Evolutionary conservation across 2,888 invertebrate genomes (phyloP).

Genomic region (Ephialtes manifestator): DNA sequence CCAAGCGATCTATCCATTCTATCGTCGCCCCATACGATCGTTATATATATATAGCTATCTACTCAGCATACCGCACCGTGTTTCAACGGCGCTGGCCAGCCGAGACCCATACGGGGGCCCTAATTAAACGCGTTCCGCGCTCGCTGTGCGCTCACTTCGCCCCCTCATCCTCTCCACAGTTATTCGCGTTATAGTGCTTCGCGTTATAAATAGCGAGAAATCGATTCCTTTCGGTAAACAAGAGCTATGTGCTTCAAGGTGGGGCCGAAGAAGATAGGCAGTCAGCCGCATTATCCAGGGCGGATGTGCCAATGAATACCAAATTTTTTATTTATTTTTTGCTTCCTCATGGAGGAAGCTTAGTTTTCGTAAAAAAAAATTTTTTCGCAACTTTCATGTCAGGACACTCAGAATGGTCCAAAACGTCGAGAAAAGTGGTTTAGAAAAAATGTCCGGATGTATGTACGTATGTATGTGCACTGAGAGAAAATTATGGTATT

Average conservation of each 20-base stretch:
- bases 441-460: no score
- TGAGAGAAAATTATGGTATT: no score
- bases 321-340: not conserved
- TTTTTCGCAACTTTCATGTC: no score
- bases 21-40: constrained; percentile 32
- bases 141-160: constrained; percentile 35
- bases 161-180: constrained; percentile 28
- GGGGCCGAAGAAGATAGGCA: constrained; percentile 39
- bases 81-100: constrained; percentile 42
- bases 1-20: constrained; percentile 9
- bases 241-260: constrained; percentile 60
- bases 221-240: constrained; percentile 75
- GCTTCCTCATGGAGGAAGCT: no score
- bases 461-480: no score
- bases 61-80: constrained; percentile 30
- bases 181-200: constrained; percentile 57
- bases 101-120: constrained; percentile 28
- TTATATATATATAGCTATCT: constrained; percentile 3
- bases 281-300: constrained; percentile 47
- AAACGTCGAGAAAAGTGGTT: no score
- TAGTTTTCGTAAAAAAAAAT: no score
- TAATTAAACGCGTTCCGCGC: constrained; percentile 67
- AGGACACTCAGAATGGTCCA: no score
- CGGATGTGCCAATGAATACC: constrained; percentile 60
- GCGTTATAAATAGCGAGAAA: constrained; percentile 75